Evolutionary conservation across 2,113 vertebrate genomes (phyloP).

Genomic region (Nibea coibor): DNA sequence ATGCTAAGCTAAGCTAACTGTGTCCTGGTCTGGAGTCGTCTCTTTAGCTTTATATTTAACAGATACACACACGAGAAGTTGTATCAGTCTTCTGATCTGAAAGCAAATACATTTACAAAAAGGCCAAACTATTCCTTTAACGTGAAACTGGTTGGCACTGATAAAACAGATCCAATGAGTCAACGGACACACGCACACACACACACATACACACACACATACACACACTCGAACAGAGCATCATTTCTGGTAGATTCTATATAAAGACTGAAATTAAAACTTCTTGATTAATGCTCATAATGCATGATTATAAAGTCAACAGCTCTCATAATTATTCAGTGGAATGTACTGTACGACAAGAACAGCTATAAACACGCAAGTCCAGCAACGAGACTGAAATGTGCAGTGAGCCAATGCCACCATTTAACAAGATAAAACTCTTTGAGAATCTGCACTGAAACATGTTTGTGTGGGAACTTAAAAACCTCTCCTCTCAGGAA

Average conservation of each 20-base stretch:
- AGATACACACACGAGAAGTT: not conserved
- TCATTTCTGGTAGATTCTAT: slow-evolving; percentile 47
- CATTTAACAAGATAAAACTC: slow-evolving; percentile 29
- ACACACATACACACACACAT: slow-evolving; percentile 5
- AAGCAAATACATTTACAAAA: slow-evolving; percentile 1
- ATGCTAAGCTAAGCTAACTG: not conserved
- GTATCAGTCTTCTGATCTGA: not conserved
- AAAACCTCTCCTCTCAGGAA: slow-evolving; percentile 1
- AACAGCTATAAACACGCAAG: slow-evolving; percentile 7
- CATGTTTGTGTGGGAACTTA: slow-evolving; percentile 1
- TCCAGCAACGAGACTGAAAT: slow-evolving; percentile 38
- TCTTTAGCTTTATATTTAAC: not conserved
- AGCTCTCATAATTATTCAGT: slow-evolving; percentile 41
- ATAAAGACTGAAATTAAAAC: slow-evolving; percentile 2
- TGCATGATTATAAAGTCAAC: slow-evolving; percentile 17
- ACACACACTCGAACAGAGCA: slow-evolving; percentile 6
- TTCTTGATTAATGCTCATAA: slow-evolving; percentile 4
- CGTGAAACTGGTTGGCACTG: slow-evolving; percentile 12
- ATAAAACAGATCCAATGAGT: slow-evolving; percentile 7
- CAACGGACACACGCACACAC: not conserved
- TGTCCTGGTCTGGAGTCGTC: no score
- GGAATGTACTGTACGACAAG: slow-evolving; percentile 46
- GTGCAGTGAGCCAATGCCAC: slow-evolving; percentile 21
- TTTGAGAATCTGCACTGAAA: slow-evolving; percentile 27
- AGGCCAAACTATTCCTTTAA: slow-evolving; percentile 6